phyloP scores from a whole-genome alignment of 2,888 invertebrate species.

The Ichneumon xanthorius region DNA sequence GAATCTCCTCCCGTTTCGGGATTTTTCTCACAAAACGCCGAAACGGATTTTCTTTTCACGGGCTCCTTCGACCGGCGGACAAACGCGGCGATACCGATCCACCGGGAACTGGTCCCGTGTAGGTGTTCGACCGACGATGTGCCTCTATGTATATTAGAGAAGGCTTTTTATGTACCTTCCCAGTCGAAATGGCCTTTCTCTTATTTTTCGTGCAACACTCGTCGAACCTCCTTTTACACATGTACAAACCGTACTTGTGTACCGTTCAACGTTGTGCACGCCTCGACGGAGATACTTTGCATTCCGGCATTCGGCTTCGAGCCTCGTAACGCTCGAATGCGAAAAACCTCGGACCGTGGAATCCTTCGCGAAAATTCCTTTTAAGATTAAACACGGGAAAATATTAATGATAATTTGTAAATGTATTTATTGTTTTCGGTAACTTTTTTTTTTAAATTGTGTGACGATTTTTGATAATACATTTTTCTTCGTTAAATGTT shows the following conservation, averaged over 20 bases:
- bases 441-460: too few relatives aligned
- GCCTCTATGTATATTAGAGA: constrained; percentile 10
- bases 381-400: too few relatives aligned
- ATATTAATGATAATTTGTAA: too few relatives aligned
- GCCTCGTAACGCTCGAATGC: neutral
- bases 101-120: too few relatives aligned
- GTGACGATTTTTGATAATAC: too few relatives aligned
- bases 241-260: neutral
- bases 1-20: constrained; percentile 42
- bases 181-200: constrained; percentile 45
- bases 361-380: constrained; percentile 60
- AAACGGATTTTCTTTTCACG: constrained; percentile 63
- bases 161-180: constrained; percentile 41
- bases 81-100: constrained; percentile 38
- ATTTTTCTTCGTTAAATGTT: too few relatives aligned
- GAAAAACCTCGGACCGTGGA: constrained; percentile 41
- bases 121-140: neutral
- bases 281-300: constrained; percentile 47
- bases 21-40: constrained; percentile 44
- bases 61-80: constrained; percentile 15
- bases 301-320: constrained; percentile 47
- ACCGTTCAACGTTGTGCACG: neutral
- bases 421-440: too few relatives aligned
- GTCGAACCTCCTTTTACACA: neutral
- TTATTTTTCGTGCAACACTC: constrained; percentile 28